A percentile compares a stretch with the other conserved stretches of the same genome.
phyloP scores from a whole-genome alignment of 2,797 vertebrate species.

The Pipistrellus pipistrellus region DNA sequence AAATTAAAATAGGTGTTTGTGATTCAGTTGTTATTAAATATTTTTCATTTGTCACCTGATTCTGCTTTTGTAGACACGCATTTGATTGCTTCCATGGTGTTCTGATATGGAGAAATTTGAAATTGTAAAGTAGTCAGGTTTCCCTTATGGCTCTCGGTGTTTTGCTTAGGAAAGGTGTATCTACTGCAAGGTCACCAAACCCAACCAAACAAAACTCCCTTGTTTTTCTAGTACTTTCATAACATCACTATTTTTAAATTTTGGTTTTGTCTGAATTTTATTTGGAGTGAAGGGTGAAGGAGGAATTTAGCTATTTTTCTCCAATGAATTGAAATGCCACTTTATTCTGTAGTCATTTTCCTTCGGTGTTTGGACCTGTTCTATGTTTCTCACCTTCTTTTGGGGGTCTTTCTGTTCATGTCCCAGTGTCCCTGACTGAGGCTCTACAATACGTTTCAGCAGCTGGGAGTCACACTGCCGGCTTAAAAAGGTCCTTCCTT shows the following conservation, averaged over 20 bases:
- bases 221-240: conserved; percentile 38
- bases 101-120: not conserved
- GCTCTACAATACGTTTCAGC: not conserved
- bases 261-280: conserved; percentile 11
- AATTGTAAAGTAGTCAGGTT: conserved; percentile 39
- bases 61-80: not conserved
- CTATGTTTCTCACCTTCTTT: not conserved
- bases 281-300: conserved; percentile 8
- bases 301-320: not conserved
- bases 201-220: not conserved
- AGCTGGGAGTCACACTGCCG: not conserved
- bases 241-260: not conserved
- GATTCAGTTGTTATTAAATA: conserved; percentile 18
- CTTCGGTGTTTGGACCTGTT: not conserved
- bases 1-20: conserved; percentile 50
- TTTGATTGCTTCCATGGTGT: not conserved
- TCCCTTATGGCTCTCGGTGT: not conserved
- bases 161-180: not conserved
- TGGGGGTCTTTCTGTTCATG: not conserved
- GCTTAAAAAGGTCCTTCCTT: not conserved
- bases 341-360: not conserved
- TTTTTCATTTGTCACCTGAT: conserved; percentile 29
- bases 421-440: not conserved
- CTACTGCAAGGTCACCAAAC: not conserved
- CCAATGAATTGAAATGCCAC: not conserved